Evolutionary conservation across 64 coral and sea anemone species (phyloP).

Genomic region (Montipora efflorescens): DNA sequence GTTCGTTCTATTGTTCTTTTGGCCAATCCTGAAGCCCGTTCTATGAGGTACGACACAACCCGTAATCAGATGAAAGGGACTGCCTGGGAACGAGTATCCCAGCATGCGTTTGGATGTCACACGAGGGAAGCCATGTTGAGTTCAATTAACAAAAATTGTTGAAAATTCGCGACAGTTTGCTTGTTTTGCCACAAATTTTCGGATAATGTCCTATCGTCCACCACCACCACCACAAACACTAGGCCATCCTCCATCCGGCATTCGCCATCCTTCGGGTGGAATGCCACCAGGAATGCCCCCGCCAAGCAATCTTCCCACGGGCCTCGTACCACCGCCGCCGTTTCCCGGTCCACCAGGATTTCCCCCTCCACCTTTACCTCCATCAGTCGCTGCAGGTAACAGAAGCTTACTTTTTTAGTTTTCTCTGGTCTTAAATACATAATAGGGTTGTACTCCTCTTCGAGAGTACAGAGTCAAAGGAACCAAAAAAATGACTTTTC

Average conservation of each 20-base stretch:
- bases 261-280: conserved; percentile 5
- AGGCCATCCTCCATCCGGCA: conserved; percentile 41
- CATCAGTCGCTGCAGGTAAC: conserved; percentile 41
- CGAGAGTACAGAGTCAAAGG: no score
- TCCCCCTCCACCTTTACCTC: conserved; percentile 61
- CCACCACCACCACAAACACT: conserved; percentile 66
- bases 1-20: no score
- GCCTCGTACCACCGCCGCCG: conserved; percentile 56
- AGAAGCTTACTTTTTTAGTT: neutral
- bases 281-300: conserved; percentile 54
- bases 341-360: conserved; percentile 69
- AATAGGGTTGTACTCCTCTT: no score
- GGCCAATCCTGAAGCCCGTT: no score
- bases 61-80: no score
- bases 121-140: conserved; percentile 59
- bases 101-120: neutral
- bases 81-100: conserved; percentile 17
- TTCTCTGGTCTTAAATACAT: neutral
- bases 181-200: neutral
- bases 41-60: no score
- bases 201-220: conserved; percentile 50
- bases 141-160: neutral
- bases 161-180: neutral
- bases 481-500: no score
- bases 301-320: conserved; percentile 15